These are phyloP conservation scores for Cantharis rustica DNA, from an alignment of 2,888 invertebrate species.

Conservation along the genomic window DNA sequence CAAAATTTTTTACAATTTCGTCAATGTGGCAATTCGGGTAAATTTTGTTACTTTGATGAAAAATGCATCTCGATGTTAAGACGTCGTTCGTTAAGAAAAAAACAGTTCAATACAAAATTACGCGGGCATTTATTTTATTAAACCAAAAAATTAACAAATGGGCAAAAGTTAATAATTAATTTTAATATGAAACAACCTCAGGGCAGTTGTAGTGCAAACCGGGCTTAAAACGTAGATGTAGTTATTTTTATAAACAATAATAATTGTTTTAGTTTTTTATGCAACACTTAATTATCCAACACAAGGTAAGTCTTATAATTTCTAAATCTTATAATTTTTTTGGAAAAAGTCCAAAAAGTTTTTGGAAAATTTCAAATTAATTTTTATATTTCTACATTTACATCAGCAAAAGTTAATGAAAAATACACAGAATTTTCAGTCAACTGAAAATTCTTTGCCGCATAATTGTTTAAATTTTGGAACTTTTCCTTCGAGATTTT, in stretches of 20 bases:
- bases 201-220: slow-evolving; percentile 54
- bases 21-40: slow-evolving; percentile 1
- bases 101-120: background rate
- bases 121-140: slow-evolving; percentile 15
- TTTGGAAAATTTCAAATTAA: too few relatives aligned
- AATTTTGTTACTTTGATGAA: background rate
- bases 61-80: slow-evolving; percentile 20
- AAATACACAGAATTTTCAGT: too few relatives aligned
- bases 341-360: too few relatives aligned
- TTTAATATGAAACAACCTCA: slow-evolving; percentile 50
- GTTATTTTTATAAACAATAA: background rate
- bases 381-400: too few relatives aligned
- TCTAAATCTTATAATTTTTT: too few relatives aligned
- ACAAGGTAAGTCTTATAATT: background rate
- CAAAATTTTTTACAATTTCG: background rate
- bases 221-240: slow-evolving; percentile 41
- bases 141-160: slow-evolving; percentile 13
- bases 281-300: background rate
- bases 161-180: slow-evolving; percentile 22
- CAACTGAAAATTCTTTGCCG: too few relatives aligned
- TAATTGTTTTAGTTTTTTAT: background rate
- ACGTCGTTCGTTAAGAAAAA: background rate
- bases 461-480: too few relatives aligned
- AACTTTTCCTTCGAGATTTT: too few relatives aligned
- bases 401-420: too few relatives aligned